Conservation (phyloP, 2,797 vertebrate species). For the Eospalax fontanierii region DNA sequence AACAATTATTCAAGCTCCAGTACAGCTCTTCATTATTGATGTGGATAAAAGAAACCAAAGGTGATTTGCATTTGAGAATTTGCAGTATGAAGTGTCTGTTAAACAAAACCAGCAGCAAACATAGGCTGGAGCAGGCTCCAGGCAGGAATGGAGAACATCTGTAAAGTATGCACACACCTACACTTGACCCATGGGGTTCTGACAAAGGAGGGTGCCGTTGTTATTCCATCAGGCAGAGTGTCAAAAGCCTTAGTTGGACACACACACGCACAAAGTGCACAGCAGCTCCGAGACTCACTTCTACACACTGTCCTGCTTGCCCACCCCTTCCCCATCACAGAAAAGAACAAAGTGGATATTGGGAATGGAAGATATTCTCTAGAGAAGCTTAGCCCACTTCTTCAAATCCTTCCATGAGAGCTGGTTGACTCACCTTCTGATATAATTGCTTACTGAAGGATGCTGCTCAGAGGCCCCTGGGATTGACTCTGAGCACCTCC, state of each 20-base stretch:
- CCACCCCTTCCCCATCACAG: not conserved
- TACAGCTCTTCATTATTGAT: constrained; percentile 88
- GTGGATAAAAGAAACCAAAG: constrained; percentile 89
- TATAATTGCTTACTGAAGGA: constrained; percentile 21
- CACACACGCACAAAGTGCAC: constrained; percentile 74
- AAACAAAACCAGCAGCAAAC: constrained; percentile 86
- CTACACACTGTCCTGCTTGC: constrained; percentile 83
- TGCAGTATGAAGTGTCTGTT: constrained; percentile 89
- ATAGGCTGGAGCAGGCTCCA: constrained; percentile 84
- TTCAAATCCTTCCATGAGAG: constrained; percentile 85
- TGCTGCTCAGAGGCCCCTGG: not conserved
- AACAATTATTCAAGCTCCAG: constrained; percentile 91
- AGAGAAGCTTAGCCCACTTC: constrained; percentile 83
- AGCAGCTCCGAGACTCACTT: constrained; percentile 87
- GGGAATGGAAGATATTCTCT: constrained; percentile 86
- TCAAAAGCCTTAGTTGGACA: constrained; percentile 84
- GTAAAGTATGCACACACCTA: constrained; percentile 90
- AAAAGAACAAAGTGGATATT: constrained; percentile 85
- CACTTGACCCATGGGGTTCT: constrained; percentile 88
- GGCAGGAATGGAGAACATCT: constrained; percentile 86
- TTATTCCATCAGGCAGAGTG: constrained; percentile 82
- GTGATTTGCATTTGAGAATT: constrained; percentile 89
- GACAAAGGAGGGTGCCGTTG: constrained; percentile 86
- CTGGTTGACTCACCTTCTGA: not conserved
- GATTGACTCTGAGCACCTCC: not conserved